phyloP scores from a whole-genome alignment of 2,888 invertebrate genomes.

The Macrosoma leucophasiata region DNA sequence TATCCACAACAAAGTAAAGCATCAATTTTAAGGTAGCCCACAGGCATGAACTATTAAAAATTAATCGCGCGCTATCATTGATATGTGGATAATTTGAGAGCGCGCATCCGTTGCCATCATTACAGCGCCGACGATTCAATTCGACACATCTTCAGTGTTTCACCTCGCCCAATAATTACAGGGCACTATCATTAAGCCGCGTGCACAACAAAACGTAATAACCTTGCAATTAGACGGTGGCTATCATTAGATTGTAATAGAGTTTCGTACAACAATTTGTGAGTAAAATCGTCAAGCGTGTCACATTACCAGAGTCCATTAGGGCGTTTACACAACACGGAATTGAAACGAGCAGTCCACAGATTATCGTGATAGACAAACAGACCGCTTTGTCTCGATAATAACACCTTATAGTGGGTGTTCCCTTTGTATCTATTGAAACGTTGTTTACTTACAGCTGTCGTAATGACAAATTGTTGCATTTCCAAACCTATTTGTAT shows the following conservation, averaged over 20 bases:
- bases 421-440: conserved; percentile 23
- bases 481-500: neutral
- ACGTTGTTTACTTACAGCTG: conserved; percentile 27
- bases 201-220: conserved; percentile 71
- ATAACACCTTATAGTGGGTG: conserved; percentile 61
- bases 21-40: conserved; percentile 38
- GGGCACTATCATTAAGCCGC: conserved; percentile 61
- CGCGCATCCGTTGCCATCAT: conserved; percentile 44
- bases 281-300: conserved; percentile 76
- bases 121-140: conserved; percentile 58
- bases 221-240: conserved; percentile 72
- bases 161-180: conserved; percentile 73
- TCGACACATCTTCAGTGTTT: conserved; percentile 73
- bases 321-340: conserved; percentile 74
- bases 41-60: conserved; percentile 55
- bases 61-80: conserved; percentile 55
- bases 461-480: conserved; percentile 31
- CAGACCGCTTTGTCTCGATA: conserved; percentile 68
- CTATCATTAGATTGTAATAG: conserved; percentile 74
- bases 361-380: conserved; percentile 74
- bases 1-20: conserved; percentile 33
- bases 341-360: conserved; percentile 73
- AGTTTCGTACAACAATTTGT: conserved; percentile 75
- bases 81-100: conserved; percentile 39
- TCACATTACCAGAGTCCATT: conserved; percentile 73